Evolutionary conservation across 2,888 invertebrate genomes (phyloP), one percentile per base, ranked within the genome.

Genomic region (Nemotelus nigrinus): DNA sequence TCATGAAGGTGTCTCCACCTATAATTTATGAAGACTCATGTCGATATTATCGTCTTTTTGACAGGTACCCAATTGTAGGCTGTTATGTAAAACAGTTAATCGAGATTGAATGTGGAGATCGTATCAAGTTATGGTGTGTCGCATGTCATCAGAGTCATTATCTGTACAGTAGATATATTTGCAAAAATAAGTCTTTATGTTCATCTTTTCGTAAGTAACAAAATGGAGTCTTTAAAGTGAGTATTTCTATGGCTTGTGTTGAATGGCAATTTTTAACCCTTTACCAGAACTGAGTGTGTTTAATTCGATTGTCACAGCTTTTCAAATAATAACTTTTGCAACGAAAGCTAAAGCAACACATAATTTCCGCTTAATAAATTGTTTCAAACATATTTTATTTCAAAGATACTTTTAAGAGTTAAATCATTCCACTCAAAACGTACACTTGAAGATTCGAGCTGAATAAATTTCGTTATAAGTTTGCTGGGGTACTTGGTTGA

Each of bases 1-100:
- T 70, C 76, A 78, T 76, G 78, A 78, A 78, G 78, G 78, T 75
- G 78, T 78, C 78, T 76, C 76, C 78, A 78, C 78, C 78, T 78
- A 76, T 78, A 76, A 78, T 78, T 78, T 78, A 78, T 76, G 70
- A 65, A 67, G 68, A 78, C 67, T 78, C 70, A 60, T 53, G 68
- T 50, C 70, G 75, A 78, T 78, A 78, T 68, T 67, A 78, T 75
- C 76, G 53, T 58, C 75, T 41, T 65, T 68, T 71, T 71, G 71
- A 71, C 71, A 71, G 53, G 57, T 71, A 41, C 63, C 43, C 25
- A 25, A 25, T 63, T 41, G 10, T 3, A 63, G 5, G 43, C 63
- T 8, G 50, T 8, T 50, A 50, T 50, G 25, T 25, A 25, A 25
- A 50, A 50, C 8, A 50, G 50, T 8, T 50, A 50, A 50, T 50